Percentiles rank a stretch among this genome's conserved stretches.
phyloP scores from a whole-genome alignment of 1,140 invertebrate species.

The Laupala kohalensis region DNA sequence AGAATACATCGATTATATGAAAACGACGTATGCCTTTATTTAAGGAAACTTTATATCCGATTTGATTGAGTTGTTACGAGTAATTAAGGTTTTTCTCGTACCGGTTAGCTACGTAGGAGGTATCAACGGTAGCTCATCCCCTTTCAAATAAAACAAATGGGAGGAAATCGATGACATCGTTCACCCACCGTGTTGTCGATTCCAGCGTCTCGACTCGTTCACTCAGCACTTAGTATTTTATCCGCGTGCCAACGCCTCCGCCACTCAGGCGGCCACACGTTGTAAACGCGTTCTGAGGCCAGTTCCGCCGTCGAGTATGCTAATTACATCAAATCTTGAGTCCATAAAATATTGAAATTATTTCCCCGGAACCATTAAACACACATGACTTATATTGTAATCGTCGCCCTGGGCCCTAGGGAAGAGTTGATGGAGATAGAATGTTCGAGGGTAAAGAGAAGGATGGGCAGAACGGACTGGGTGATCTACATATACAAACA shows the following conservation, averaged over 20 bases:
- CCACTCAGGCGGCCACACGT: too few relatives aligned
- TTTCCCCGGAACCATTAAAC: not conserved
- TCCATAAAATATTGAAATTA: not conserved
- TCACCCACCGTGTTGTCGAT: not conserved
- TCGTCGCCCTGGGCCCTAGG: not conserved
- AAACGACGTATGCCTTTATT: too few relatives aligned
- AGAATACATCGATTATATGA: too few relatives aligned
- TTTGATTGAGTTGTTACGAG: not conserved
- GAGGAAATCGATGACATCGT: not conserved
- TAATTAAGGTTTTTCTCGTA: not conserved
- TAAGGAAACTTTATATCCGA: too few relatives aligned
- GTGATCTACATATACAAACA: not conserved
- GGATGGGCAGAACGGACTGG: not conserved
- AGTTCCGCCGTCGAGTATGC: not conserved
- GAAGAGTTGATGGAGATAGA: not conserved
- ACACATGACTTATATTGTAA: not conserved
- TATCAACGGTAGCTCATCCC: not conserved
- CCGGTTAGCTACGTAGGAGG: not conserved
- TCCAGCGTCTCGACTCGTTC: not conserved
- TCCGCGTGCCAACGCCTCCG: not conserved
- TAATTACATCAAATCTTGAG: not conserved
- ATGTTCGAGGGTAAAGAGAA: not conserved
- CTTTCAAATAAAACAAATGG: not conserved
- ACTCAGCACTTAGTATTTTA: not conserved
- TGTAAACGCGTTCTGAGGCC: not conserved